A percentile compares a stretch with the other conserved stretches of the same genome.
phyloP scores from a whole-genome alignment of 2,888 invertebrate species.

The Leucoptera coffeella region DNA sequence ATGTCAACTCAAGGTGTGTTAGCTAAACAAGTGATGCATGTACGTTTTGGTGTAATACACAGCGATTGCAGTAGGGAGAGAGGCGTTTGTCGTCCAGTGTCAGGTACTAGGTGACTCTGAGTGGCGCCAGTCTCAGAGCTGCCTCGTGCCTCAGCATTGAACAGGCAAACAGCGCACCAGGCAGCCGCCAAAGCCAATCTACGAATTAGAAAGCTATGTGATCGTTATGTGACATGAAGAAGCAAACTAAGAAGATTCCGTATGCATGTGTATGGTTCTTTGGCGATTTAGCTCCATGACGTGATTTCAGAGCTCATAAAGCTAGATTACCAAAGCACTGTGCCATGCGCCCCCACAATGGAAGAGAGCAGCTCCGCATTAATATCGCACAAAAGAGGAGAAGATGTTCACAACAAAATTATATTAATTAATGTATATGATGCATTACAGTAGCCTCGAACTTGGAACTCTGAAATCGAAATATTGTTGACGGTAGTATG shows the following conservation, averaged over 20 bases:
- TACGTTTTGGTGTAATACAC: neutral
- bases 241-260: neutral
- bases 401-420: no score
- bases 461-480: no score
- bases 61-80: no score
- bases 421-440: no score
- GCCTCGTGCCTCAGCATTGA: constrained; percentile 45
- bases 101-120: constrained; percentile 90
- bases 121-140: constrained; percentile 47
- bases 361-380: no score
- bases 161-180: neutral
- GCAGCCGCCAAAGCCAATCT: neutral
- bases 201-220: neutral
- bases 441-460: no score
- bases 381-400: no score
- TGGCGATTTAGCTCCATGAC: constrained; percentile 89
- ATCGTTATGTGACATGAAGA: neutral
- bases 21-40: neutral
- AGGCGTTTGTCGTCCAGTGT: no score
- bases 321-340: constrained; percentile 92
- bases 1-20: neutral
- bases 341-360: constrained; percentile 13
- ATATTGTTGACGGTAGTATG: no score
- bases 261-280: constrained; percentile 56
- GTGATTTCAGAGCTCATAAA: constrained; percentile 73